Percentiles rank a stretch among this genome's conserved stretches.
Evolutionary conservation across 1,140 invertebrate genomes (phyloP).

Genomic region (Drosophila miranda): DNA sequence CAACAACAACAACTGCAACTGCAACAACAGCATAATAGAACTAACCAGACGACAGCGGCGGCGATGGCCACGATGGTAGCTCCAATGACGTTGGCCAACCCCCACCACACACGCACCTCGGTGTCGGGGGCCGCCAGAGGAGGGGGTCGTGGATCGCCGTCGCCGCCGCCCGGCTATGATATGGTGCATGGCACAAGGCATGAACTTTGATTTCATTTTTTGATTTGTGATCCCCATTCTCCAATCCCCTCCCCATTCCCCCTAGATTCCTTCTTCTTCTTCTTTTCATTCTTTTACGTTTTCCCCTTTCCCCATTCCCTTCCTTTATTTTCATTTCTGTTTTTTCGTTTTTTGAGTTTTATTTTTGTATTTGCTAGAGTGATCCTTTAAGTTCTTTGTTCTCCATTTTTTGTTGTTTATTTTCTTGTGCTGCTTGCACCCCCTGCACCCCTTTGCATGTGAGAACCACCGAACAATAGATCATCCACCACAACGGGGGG

Average conservation of each 20-base stretch:
- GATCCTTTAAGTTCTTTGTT: background rate
- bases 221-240: constrained; percentile 20
- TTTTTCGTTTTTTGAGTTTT: background rate
- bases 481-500: too few relatives aligned
- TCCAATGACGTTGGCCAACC: constrained; percentile 33
- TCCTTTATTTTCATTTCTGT: background rate
- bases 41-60: constrained; percentile 63
- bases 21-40: constrained; percentile 64
- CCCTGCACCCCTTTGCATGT: constrained; percentile 2
- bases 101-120: too few relatives aligned
- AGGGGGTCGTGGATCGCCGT: constrained; percentile 62
- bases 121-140: too few relatives aligned
- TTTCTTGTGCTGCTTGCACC: constrained; percentile 1
- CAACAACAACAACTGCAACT: constrained; percentile 30
- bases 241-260: constrained; percentile 9
- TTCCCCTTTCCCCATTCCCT: background rate
- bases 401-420: background rate
- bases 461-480: background rate
- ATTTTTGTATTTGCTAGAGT: too few relatives aligned
- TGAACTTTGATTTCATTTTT: constrained; percentile 77
- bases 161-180: constrained; percentile 82
- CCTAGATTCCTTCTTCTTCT: background rate
- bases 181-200: constrained; percentile 83
- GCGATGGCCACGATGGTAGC: constrained; percentile 28
- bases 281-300: background rate